Evolutionary conservation across 2,113 vertebrate genomes (phyloP).

Genomic region (Ptyas mucosa): DNA sequence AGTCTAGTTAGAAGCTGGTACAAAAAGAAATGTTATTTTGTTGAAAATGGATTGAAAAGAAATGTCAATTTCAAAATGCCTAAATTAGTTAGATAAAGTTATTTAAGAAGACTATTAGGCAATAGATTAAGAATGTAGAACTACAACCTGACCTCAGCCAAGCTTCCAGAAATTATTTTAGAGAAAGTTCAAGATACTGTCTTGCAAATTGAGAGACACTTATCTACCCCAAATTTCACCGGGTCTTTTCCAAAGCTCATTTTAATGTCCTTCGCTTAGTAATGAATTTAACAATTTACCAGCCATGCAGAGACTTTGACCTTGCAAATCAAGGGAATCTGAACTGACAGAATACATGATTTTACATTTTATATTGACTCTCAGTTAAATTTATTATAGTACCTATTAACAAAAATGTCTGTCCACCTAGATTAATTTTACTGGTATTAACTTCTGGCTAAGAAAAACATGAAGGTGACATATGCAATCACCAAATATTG

Average conservation of each 20-base stretch:
- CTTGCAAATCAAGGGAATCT: neutral
- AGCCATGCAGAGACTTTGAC: neutral
- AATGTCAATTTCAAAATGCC: neutral
- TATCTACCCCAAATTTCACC: neutral
- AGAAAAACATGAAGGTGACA: neutral
- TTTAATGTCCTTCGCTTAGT: neutral
- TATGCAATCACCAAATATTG: neutral
- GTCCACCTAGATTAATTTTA: neutral
- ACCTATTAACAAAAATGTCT: neutral
- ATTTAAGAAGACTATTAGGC: neutral
- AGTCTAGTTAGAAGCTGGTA: neutral
- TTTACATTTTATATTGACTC: neutral
- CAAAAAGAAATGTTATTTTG: neutral
- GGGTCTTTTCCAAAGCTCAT: neutral
- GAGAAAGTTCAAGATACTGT: neutral
- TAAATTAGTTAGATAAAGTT: neutral
- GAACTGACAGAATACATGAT: neutral
- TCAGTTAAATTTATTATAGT: neutral
- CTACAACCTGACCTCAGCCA: too few relatives aligned
- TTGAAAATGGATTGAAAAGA: neutral
- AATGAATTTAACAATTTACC: neutral
- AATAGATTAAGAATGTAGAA: neutral
- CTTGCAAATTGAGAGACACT: neutral
- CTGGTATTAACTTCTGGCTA: neutral
- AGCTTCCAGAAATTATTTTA: neutral